Percentiles rank a stretch among this genome's conserved stretches.
phyloP scores from a whole-genome alignment of 2,113 vertebrate genomes.

The Oplegnathus fasciatus region DNA sequence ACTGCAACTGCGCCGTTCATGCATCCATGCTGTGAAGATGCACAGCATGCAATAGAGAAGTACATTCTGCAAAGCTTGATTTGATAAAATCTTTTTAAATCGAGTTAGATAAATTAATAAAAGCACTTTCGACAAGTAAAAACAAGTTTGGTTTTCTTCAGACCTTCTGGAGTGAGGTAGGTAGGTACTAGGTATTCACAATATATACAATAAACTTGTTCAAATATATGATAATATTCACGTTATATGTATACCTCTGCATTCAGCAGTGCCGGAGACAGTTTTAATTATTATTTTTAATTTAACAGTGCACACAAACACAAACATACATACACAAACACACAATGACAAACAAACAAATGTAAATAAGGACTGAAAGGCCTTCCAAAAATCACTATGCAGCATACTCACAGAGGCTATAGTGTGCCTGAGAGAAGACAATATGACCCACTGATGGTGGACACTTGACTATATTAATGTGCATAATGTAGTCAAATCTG shows the following conservation, averaged over 20 bases:
- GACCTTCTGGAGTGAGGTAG: background rate
- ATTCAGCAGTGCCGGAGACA: too few relatives aligned
- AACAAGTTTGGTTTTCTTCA: background rate
- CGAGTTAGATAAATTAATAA: background rate
- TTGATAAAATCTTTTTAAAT: background rate
- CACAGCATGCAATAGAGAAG: background rate
- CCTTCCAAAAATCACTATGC: conserved; percentile 1
- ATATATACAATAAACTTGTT: too few relatives aligned
- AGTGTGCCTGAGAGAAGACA: background rate
- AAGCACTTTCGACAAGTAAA: background rate
- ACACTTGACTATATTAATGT: background rate
- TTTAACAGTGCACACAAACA: background rate
- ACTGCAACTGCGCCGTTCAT: background rate
- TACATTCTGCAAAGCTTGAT: too few relatives aligned
- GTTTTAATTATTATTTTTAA: background rate
- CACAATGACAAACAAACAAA: background rate
- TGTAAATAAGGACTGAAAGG: background rate
- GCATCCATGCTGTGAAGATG: background rate
- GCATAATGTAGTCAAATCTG: background rate
- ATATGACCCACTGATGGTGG: background rate
- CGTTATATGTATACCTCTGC: too few relatives aligned
- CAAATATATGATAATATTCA: too few relatives aligned
- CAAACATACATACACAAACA: background rate
- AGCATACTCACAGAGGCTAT: background rate
- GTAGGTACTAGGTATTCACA: background rate